Percentiles rank a stretch among this genome's conserved stretches.
Evolutionary conservation across 2,113 vertebrate species (phyloP).

Genomic region (Lota lota): DNA sequence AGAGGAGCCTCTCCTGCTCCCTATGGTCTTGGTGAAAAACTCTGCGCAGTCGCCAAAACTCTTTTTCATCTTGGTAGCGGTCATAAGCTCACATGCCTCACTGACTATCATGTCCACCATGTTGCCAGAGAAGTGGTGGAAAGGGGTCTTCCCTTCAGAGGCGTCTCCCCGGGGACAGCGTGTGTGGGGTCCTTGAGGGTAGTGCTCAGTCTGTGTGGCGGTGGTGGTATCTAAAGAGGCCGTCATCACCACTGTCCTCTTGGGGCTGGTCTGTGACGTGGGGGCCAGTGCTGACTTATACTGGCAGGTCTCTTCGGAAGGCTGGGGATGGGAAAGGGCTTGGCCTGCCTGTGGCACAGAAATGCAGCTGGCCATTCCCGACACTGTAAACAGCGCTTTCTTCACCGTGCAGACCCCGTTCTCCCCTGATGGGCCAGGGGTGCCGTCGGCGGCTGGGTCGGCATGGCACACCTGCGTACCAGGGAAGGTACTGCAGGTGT

Average conservation of each 20-base stretch:
- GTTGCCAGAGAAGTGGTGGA: conserved; percentile 81
- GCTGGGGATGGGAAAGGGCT: conserved; percentile 75
- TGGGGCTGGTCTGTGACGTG: conserved; percentile 49
- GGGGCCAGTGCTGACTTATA: conserved; percentile 41
- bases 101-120: conserved; percentile 86
- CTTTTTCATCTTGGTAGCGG: conserved; percentile 76
- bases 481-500: conserved; percentile 69
- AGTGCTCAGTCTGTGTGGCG: conserved; percentile 62
- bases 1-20: conserved; percentile 50
- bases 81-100: conserved; percentile 86
- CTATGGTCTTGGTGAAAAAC: conserved; percentile 71
- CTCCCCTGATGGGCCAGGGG: conserved; percentile 57
- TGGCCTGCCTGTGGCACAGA: conserved; percentile 89
- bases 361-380: conserved; percentile 89
- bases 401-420: conserved; percentile 81
- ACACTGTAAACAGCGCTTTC: conserved; percentile 89
- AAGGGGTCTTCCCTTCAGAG: conserved; percentile 51
- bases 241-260: conserved; percentile 37
- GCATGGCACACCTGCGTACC: conserved; percentile 57
- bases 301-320: conserved; percentile 64
- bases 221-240: conserved; percentile 64
- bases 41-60: conserved; percentile 75
- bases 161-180: conserved; percentile 47
- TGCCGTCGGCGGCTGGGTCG: conserved; percentile 32
- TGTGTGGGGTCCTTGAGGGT: conserved; percentile 28